Evolutionary conservation across 2,113 vertebrate species (phyloP).

Genomic region (Lepisosteus oculatus): DNA sequence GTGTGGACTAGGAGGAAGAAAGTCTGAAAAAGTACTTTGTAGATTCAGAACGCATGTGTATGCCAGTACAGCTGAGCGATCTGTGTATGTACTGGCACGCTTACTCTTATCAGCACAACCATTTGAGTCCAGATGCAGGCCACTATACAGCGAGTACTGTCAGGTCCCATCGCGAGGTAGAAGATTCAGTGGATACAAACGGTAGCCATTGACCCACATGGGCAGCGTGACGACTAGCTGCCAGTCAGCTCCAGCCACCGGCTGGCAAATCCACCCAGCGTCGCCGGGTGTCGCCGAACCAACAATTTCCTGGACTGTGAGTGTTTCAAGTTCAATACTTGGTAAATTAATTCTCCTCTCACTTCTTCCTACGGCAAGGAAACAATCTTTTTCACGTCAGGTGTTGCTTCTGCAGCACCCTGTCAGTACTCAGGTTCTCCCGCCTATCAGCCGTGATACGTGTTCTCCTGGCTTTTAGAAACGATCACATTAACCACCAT

Average conservation of each 20-base stretch:
- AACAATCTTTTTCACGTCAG: constrained; percentile 52
- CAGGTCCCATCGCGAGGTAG: constrained; percentile 64
- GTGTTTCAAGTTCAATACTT: constrained; percentile 37
- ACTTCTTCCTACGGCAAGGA: constrained; percentile 20
- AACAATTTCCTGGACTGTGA: constrained; percentile 44
- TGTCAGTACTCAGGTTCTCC: not conserved
- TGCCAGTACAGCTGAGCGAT: constrained; percentile 9
- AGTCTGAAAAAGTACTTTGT: constrained; percentile 2
- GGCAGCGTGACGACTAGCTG: constrained; percentile 49
- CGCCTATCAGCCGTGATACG: not conserved
- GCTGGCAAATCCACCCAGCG: constrained; percentile 40
- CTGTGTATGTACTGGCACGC: not conserved
- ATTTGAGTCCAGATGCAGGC: constrained; percentile 28
- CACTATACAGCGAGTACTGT: constrained; percentile 42
- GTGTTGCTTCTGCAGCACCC: not conserved
- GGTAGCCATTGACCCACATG: constrained; percentile 39
- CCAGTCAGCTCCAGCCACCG: constrained; percentile 47
- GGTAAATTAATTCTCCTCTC: constrained; percentile 34
- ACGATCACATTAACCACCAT: no score
- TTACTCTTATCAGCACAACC: not conserved
- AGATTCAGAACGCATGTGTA: constrained; percentile 9
- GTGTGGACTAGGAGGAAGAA: not conserved
- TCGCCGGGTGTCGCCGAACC: constrained; percentile 61
- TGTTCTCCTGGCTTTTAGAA: no score
- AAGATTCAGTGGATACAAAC: constrained; percentile 52